Evolutionary conservation across 2,888 invertebrate genomes (phyloP).

Genomic region (Leucania comma): DNA sequence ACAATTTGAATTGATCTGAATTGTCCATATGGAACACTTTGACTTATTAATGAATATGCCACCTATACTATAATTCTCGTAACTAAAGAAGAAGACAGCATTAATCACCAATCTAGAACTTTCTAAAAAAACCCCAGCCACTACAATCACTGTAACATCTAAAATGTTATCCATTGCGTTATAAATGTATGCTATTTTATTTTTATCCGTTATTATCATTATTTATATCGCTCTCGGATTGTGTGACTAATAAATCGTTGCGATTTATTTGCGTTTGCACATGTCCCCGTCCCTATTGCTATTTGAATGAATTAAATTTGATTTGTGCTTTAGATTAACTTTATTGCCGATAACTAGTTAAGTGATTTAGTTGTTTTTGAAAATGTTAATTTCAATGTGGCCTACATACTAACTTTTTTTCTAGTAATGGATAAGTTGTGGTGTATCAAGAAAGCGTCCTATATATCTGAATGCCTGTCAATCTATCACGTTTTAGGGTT

Average conservation of each 20-base stretch:
- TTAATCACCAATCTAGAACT: neutral
- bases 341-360: slow-evolving; percentile 40
- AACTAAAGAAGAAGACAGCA: too few relatives aligned
- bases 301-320: slow-evolving; percentile 66
- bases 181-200: slow-evolving; percentile 70
- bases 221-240: slow-evolving; percentile 75
- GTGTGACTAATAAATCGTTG: slow-evolving; percentile 70
- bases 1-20: too few relatives aligned
- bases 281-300: slow-evolving; percentile 62
- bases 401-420: neutral
- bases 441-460: too few relatives aligned
- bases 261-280: slow-evolving; percentile 77
- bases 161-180: slow-evolving; percentile 64
- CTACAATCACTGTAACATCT: slow-evolving; percentile 51
- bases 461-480: too few relatives aligned
- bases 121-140: slow-evolving; percentile 6
- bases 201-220: slow-evolving; percentile 78
- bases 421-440: too few relatives aligned
- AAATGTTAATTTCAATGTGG: neutral
- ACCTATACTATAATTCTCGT: too few relatives aligned
- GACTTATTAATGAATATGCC: neutral
- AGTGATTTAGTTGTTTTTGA: slow-evolving; percentile 1
- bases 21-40: too few relatives aligned
- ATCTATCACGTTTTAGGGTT: too few relatives aligned
- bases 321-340: slow-evolving; percentile 58